Conservation (phyloP, 2,797 vertebrate species). For the Pseudochaenichthys georgianus region DNA sequence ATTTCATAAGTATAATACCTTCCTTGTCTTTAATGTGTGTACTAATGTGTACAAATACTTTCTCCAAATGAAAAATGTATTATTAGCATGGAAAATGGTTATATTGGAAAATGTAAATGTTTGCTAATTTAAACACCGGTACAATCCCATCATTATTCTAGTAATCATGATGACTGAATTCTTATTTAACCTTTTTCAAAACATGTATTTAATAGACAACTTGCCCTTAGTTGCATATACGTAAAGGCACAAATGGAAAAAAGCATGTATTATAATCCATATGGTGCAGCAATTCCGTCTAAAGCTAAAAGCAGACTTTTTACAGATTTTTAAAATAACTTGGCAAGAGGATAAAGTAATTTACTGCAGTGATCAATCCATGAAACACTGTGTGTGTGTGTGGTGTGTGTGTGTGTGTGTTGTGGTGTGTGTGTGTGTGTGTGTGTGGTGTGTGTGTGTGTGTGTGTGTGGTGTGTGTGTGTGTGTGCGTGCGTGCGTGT, state of each 20-base stretch:
- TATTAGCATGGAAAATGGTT: no score
- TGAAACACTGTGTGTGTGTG: constrained; percentile 44
- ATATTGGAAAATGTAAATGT: no score
- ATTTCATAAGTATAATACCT: no score
- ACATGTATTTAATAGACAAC: background rate
- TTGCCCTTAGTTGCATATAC: background rate
- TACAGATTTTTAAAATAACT: constrained; percentile 28
- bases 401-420: background rate
- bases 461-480: no score
- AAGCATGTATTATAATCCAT: no score
- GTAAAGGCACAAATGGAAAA: background rate
- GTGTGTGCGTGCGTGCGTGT: background rate
- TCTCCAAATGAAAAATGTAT: no score
- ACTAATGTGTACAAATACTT: no score
- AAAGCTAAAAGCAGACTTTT: constrained; percentile 6
- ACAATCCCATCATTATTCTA: background rate
- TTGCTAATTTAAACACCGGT: background rate
- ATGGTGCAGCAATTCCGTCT: constrained; percentile 10
- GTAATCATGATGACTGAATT: no score
- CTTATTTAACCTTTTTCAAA: constrained; percentile 14
- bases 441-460: no score
- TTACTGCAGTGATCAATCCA: constrained; percentile 61
- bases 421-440: no score
- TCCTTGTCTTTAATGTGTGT: no score
- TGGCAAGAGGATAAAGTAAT: constrained; percentile 51